A percentile compares a stretch with the other conserved stretches of the same genome.
Conservation (phyloP, 2,797 vertebrate genomes). For the Heliangelus exortis region DNA sequence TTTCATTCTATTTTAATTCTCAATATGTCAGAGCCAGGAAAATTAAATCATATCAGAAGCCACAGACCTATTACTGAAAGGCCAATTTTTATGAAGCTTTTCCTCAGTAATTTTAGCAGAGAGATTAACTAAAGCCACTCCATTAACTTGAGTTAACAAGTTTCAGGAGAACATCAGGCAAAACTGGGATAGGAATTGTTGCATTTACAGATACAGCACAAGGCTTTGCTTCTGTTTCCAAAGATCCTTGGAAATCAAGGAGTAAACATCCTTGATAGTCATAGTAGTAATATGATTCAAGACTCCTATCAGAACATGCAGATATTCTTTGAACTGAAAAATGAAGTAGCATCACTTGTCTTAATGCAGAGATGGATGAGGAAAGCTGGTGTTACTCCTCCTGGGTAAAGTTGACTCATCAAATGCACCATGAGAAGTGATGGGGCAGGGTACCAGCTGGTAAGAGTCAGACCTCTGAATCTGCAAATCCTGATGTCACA, state of each 20-base stretch:
- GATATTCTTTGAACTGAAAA: background rate
- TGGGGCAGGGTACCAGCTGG: background rate
- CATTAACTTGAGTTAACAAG: background rate
- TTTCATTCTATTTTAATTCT: slow-evolving; percentile 38
- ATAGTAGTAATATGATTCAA: background rate
- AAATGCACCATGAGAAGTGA: background rate
- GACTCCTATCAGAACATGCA: background rate
- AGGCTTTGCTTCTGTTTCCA: background rate
- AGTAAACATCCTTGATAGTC: background rate
- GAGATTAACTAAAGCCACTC: slow-evolving; percentile 1
- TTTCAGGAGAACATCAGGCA: background rate
- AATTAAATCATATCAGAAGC: slow-evolving; percentile 28
- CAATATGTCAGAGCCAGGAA: background rate
- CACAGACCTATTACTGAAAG: slow-evolving; percentile 3
- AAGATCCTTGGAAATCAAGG: background rate
- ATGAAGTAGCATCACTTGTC: background rate
- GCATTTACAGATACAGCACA: background rate
- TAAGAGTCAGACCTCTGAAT: background rate
- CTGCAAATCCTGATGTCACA: background rate
- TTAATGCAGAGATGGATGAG: background rate
- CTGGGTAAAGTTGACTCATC: background rate
- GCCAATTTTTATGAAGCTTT: slow-evolving; percentile 34
- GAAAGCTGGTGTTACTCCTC: background rate
- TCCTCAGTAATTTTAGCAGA: background rate
- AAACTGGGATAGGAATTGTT: background rate